Evolutionary conservation across 1,140 invertebrate genomes (phyloP).

Genomic region (silkworm (Bombyx mori)): ASM3026992v2 NC_085117.1:4098001-4098500

Average conservation of each 20-base stretch:
- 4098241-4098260: constrained; percentile 2
- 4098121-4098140: too few relatives aligned
- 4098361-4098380: too few relatives aligned
- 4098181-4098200: neutral
- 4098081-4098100: neutral
- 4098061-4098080: neutral
- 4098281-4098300: neutral
- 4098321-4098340: neutral
- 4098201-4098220: neutral
- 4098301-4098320: constrained; percentile 5
- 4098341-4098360: neutral
- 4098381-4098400: too few relatives aligned
- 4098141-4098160: too few relatives aligned
- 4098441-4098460: too few relatives aligned
- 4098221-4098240: neutral
- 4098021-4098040: neutral
- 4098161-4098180: too few relatives aligned
- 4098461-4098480: too few relatives aligned
- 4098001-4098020: neutral
- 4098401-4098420: too few relatives aligned
- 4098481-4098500: too few relatives aligned
- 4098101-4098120: neutral
- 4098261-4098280: neutral
- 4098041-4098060: neutral
- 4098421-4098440: too few relatives aligned